Evolutionary conservation across 2,113 vertebrate genomes (phyloP), one percentile per base, ranked within the genome.

Genomic region (Periophthalmus modestus): DNA sequence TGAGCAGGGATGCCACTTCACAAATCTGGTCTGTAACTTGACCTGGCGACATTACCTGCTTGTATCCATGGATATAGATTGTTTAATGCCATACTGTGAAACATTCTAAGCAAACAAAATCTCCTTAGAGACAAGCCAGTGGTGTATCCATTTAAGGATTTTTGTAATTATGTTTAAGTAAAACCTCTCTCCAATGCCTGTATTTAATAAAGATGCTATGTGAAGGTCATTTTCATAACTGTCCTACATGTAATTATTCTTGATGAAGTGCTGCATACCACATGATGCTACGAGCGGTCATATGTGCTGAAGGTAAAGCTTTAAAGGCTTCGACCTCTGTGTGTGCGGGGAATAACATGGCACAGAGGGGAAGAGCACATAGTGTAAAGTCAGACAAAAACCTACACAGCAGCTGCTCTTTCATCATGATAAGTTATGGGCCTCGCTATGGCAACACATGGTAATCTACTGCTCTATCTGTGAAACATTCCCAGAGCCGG

Each of bases 251-350:
- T 72, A 84, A 86, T 86, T 82, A 77, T 54, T 61, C 39, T 21
- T 80, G 77, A 89, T 68, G 66, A 82, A 72, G 81, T 78, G 82
- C 81, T 82, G 66, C 48, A 77, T 83, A 80, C 67, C 70, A 71
- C 69, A 69, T 16, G 66, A 72, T 12, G 24, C 71, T 71, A 63
- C 36, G 61, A 81, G 75, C 79, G 73, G 78, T 73, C 54, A 61
- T 33, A 21, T n/a, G 67, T 21, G 24, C 54, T 36, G 48, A 63
- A 33, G 48, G 69, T 36, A 69, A 66, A 36, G 58, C 33, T 68
- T 2, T 69, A 82, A 68, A 68, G 71, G 28, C n/a, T 0, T 21
- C 48, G 78, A 82, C 73, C 70, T 54, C 73, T 46, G 52, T 46
- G 65, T 34, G 69, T 23, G 36, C 5, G 16, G 11, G 50, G 21